Conservation (phyloP, 2,797 vertebrate genomes). For the Oreochromis grahami region DNA sequence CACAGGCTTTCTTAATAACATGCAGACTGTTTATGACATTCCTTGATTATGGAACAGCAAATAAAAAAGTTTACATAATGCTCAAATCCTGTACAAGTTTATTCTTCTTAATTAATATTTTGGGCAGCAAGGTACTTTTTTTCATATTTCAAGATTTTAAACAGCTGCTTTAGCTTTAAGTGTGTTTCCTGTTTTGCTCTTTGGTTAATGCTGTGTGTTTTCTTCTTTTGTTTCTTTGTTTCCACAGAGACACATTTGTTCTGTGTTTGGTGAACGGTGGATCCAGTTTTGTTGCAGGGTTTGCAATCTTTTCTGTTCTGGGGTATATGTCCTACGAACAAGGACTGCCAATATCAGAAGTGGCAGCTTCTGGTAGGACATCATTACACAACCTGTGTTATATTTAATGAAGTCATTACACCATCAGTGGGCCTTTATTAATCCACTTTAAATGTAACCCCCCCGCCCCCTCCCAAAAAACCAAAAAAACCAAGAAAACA, state of each 20-base stretch:
- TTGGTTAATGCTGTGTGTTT: background rate
- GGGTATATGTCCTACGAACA: slow-evolving; percentile 75
- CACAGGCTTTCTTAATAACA: background rate
- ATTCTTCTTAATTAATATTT: background rate
- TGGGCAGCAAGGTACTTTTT: background rate
- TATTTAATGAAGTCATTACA: background rate
- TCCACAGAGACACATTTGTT: slow-evolving; percentile 69
- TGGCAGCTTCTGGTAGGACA: slow-evolving; percentile 66
- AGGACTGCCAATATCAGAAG: slow-evolving; percentile 69
- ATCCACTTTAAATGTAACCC: background rate
- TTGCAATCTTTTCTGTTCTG: slow-evolving; percentile 74
- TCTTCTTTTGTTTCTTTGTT: background rate
- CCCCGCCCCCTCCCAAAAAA: rapidly evolving
- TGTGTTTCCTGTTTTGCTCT: background rate
- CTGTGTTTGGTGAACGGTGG: slow-evolving; percentile 70
- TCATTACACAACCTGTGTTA: background rate
- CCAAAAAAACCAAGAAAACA: rapidly evolving
- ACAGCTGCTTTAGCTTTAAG: background rate
- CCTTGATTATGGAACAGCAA: background rate
- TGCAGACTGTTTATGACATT: background rate
- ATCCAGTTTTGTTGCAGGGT: slow-evolving; percentile 70
- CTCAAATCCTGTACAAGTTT: background rate
- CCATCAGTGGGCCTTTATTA: background rate
- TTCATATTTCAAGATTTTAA: background rate
- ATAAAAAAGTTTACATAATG: background rate